phyloP scores from a whole-genome alignment of 2,888 invertebrate species.

The Altica lythri region DNA sequence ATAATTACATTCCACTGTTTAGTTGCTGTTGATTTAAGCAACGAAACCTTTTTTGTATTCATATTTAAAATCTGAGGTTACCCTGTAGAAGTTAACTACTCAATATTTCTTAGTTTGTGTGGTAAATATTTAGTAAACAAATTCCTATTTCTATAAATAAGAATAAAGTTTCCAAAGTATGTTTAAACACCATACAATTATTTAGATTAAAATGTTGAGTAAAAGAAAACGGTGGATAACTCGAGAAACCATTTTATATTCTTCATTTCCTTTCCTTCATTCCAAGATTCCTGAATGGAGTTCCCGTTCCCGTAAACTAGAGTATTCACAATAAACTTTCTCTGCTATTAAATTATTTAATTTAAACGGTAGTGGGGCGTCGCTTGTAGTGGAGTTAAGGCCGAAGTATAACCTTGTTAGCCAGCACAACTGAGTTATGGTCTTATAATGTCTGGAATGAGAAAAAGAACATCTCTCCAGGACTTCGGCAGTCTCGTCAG shows the following conservation, averaged over 20 bases:
- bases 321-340: constrained; percentile 62
- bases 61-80: too few species aligned
- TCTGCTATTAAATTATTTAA: constrained; percentile 61
- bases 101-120: too few species aligned
- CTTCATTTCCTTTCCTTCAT: constrained; percentile 9
- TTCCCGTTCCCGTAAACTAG: constrained; percentile 50
- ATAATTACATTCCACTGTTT: too few species aligned
- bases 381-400: constrained; percentile 52
- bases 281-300: constrained; percentile 20
- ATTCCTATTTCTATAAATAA: too few species aligned
- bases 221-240: not conserved
- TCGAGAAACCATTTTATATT: not conserved
- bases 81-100: too few species aligned
- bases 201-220: too few species aligned
- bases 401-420: constrained; percentile 60
- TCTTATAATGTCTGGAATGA: constrained; percentile 58
- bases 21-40: too few species aligned
- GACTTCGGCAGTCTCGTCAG: constrained; percentile 54
- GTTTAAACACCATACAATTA: too few species aligned
- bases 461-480: constrained; percentile 50
- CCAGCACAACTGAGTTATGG: constrained; percentile 59
- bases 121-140: too few species aligned
- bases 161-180: too few species aligned
- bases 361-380: constrained; percentile 55
- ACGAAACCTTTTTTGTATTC: too few species aligned